phyloP scores from a whole-genome alignment of 2,888 invertebrate species.

The Strigamia crassipes region DNA sequence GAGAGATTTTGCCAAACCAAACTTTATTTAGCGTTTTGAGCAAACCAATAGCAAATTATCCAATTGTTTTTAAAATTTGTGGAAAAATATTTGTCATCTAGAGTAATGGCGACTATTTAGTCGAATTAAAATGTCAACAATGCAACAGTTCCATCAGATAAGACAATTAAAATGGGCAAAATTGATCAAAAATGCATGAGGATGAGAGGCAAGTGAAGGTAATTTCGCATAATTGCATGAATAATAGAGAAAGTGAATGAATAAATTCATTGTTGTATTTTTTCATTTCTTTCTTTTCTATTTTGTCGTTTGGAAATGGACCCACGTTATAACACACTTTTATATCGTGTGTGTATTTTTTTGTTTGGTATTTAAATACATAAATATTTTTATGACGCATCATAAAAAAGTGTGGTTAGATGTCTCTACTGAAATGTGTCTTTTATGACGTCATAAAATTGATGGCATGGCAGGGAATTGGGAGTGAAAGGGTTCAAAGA shows the following conservation, averaged over 20 bases:
- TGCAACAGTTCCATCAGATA: constrained; percentile 24
- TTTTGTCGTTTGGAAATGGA: background rate
- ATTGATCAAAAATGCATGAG: constrained; percentile 20
- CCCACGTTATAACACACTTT: background rate
- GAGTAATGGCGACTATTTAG: background rate
- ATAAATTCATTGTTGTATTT: background rate
- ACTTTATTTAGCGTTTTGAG: too few species aligned
- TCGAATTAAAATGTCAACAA: constrained; percentile 19
- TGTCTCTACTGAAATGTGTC: constrained; percentile 10
- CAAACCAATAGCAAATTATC: too few species aligned
- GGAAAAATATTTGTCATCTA: background rate
- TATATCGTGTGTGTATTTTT: background rate
- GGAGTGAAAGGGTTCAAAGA: background rate
- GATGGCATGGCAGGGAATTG: background rate
- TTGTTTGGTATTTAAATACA: constrained; percentile 26
- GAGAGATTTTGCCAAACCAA: too few species aligned
- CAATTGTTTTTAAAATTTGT: too few species aligned
- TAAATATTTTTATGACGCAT: background rate
- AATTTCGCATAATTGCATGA: constrained; percentile 30
- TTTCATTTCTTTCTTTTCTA: too few species aligned
- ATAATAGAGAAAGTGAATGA: constrained; percentile 7
- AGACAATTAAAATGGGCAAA: constrained; percentile 30
- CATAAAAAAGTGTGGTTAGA: constrained; percentile 13
- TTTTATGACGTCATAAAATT: constrained; percentile 30
- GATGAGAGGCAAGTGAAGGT: constrained; percentile 1